These are phyloP conservation scores for Drosophila cardini DNA, from an alignment of 1,140 invertebrate species.

Conservation along the genomic window DNA sequence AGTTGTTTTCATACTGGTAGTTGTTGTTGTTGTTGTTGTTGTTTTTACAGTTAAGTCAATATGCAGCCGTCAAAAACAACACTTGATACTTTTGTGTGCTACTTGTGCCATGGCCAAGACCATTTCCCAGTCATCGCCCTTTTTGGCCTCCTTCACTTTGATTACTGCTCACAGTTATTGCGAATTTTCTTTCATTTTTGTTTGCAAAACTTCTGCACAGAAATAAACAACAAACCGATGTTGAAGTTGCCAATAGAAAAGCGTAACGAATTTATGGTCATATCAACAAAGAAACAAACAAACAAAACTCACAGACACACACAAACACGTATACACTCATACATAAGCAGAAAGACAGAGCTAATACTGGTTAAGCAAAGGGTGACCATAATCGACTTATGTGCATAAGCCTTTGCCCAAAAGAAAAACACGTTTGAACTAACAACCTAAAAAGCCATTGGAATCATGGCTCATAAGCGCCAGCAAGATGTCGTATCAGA, in stretches of 20 bases:
- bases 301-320: neutral
- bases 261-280: slow-evolving; percentile 74
- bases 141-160: slow-evolving; percentile 6
- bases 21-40: slow-evolving; percentile 53
- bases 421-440: slow-evolving; percentile 58
- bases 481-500: slow-evolving; percentile 30
- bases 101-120: slow-evolving; percentile 47
- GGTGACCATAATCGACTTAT: slow-evolving; percentile 79
- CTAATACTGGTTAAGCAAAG: slow-evolving; percentile 58
- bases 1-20: slow-evolving; percentile 41
- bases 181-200: slow-evolving; percentile 70
- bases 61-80: slow-evolving; percentile 83
- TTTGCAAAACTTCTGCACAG: slow-evolving; percentile 63
- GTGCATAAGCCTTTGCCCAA: slow-evolving; percentile 67
- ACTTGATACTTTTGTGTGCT: slow-evolving; percentile 82
- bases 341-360: slow-evolving; percentile 11
- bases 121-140: slow-evolving; percentile 12
- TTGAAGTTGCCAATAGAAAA: slow-evolving; percentile 60
- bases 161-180: slow-evolving; percentile 64
- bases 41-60: slow-evolving; percentile 82
- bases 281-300: slow-evolving; percentile 57
- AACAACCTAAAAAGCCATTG: slow-evolving; percentile 69
- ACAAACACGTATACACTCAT: slow-evolving; percentile 6
- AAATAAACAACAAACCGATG: slow-evolving; percentile 52
- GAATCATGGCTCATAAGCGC: slow-evolving; percentile 27